Base-by-base conservation (phyloP, 1,140 invertebrate species). In the Cryptotermes secundus region DNA sequence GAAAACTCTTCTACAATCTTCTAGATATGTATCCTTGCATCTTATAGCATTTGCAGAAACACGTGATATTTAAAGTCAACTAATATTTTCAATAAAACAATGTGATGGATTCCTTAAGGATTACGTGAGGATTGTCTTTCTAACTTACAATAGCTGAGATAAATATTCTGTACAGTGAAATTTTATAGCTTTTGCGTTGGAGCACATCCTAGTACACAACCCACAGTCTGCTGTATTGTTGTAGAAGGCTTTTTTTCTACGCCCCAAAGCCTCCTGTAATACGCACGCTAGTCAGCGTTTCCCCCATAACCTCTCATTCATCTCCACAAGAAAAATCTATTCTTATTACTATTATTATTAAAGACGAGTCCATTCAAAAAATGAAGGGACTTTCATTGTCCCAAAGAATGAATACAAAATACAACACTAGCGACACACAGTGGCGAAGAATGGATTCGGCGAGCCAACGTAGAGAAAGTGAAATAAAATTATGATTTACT, bases 331-430 rank as follows among this genome's bases (percentile, higher is more conserved):
- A 72, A 16, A 9, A 72, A 49, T 49, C 22, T 49, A 49, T 49
- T 49, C 31, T 72, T 72, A 22, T 59, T n/a, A n/a, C n/a, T n/a
- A n/a, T 6, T 59, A n/a, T 72, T 31, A 72, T 72, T 72, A 72
- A 72, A 72, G 59, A 72, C 10, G 59, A 72, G 26, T 72, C 59
- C n/a, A 72, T 72, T 72, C 59, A 72, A 72, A 72, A 49, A 72
- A 72, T 72, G 59, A 26, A 31, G 59, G 24, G 12, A 6, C 59
- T 31, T 72, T 31, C n/a, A 72, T 72, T 72, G 59, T 72, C 26
- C 16, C 59, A 72, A 72, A 72, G 26, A 72, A 1, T 72, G 59
- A 72, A 26, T 72, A 72, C n/a, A 72, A n/a, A 72, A 1, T n/a
- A 31, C 26, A 72, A 2, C 19, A 31, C 10, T 49, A 49, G 14